Percentiles rank a stretch among this genome's conserved stretches.
Conservation (phyloP, 2,113 vertebrate genomes). For the Ammodytes marinus region DNA sequence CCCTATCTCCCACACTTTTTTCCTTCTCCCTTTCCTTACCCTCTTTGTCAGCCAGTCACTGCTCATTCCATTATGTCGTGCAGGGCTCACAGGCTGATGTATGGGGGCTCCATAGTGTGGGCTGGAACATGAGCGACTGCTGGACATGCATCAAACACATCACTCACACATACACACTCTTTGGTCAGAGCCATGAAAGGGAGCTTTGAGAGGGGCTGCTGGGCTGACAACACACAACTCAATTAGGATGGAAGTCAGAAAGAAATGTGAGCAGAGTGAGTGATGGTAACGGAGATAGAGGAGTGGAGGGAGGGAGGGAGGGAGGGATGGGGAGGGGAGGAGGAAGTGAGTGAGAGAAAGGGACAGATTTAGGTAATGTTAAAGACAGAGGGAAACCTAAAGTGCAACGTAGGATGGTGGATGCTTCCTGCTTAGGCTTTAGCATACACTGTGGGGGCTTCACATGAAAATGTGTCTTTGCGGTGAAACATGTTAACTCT, state of each 20-base stretch:
- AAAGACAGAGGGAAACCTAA: neutral
- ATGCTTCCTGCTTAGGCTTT: neutral
- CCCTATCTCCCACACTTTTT: conserved; percentile 51
- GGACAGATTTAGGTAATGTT: conserved; percentile 8
- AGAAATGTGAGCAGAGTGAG: conserved; percentile 63
- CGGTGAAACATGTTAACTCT: neutral
- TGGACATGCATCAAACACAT: conserved; percentile 76
- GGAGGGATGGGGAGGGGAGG: neutral
- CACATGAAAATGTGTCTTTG: neutral
- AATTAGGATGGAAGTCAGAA: conserved; percentile 69
- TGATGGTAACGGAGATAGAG: conserved; percentile 49
- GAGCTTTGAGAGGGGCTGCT: conserved; percentile 59
- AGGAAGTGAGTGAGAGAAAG: neutral
- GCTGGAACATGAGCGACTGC: conserved; percentile 72
- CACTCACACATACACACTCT: conserved; percentile 64
- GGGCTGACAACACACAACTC: conserved; percentile 74
- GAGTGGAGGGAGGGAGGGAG: neutral
- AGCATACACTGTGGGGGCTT: neutral
- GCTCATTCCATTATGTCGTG: conserved; percentile 65
- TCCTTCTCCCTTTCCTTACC: conserved; percentile 34
- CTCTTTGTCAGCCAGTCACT: conserved; percentile 55
- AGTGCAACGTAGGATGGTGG: neutral
- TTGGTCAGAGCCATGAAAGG: conserved; percentile 66
- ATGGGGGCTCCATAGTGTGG: conserved; percentile 62
- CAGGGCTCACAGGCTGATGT: conserved; percentile 64